Percentiles rank a stretch among this genome's conserved stretches.
Evolutionary conservation across 1,140 invertebrate species (phyloP).

Genomic region (Bombus fervidus): DNA sequence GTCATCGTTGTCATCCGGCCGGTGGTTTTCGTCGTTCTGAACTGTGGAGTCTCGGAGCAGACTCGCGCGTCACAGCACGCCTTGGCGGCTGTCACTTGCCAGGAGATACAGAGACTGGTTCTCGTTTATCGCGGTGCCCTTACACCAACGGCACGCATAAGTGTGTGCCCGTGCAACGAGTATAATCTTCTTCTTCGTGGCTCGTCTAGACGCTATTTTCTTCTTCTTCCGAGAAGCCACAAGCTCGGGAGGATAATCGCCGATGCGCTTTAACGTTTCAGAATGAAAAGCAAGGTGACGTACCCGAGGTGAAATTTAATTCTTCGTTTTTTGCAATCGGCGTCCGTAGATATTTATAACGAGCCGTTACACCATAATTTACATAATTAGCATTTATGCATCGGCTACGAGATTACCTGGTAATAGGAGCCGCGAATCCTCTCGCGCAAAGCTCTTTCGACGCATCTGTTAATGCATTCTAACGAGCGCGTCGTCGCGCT

Average conservation of each 20-base stretch:
- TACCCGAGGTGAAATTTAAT: conserved; percentile 36
- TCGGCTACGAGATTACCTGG: neutral
- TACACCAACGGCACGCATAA: neutral
- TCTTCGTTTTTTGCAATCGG: neutral
- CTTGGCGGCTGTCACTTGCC: conserved; percentile 47
- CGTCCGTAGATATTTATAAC: conserved; percentile 41
- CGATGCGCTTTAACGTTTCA: conserved; percentile 33
- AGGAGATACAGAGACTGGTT: conserved; percentile 57
- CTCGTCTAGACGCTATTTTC: conserved; percentile 40
- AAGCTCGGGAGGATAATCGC: conserved; percentile 25
- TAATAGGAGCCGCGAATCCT: neutral
- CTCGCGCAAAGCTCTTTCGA: neutral
- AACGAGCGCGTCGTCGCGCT: neutral
- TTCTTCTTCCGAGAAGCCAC: conserved; percentile 36
- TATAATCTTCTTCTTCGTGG: conserved; percentile 15
- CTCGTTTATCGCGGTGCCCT: conserved; percentile 52
- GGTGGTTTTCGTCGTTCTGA: conserved; percentile 4
- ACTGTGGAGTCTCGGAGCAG: neutral
- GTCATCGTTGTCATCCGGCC: neutral
- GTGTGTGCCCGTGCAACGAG: conserved; percentile 4
- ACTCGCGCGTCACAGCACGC: conserved; percentile 1
- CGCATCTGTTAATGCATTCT: neutral
- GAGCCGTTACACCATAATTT: conserved; percentile 37
- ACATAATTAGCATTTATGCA: conserved; percentile 46
- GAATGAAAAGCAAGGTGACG: conserved; percentile 47